Conservation (phyloP, 2,888 invertebrate genomes). For the Drosophila mercatorum region DNA sequence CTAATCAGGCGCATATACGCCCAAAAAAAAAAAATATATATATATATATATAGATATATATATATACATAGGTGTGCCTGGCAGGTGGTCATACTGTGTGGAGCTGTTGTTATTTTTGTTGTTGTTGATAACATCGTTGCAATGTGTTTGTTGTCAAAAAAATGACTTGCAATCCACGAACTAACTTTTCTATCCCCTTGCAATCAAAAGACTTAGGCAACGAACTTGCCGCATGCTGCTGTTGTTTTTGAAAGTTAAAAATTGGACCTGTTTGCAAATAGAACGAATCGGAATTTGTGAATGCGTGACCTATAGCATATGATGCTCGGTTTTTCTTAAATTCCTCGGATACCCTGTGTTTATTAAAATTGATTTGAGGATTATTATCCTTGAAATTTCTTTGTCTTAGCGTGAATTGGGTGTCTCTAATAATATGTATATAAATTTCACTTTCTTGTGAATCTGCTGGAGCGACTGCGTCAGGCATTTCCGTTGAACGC, state of each 20-base stretch:
- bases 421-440: neutral
- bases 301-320: constrained; percentile 1
- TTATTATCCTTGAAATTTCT: neutral
- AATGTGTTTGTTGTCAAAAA: constrained; percentile 78
- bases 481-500: constrained; percentile 58
- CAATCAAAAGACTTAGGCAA: constrained; percentile 76
- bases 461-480: neutral
- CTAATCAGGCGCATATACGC: constrained; percentile 58
- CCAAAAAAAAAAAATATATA: constrained; percentile 24
- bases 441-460: constrained; percentile 1
- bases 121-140: constrained; percentile 75
- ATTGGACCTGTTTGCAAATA: neutral
- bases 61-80: constrained; percentile 61
- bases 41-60: neutral
- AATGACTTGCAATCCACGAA: constrained; percentile 72
- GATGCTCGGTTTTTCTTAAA: neutral
- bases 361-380: neutral
- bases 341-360: neutral
- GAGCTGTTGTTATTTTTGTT: constrained; percentile 35
- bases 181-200: constrained; percentile 59
- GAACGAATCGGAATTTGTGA: neutral
- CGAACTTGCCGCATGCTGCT: constrained; percentile 52
- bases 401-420: neutral
- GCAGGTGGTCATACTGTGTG: constrained; percentile 66
- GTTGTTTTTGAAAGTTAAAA: constrained; percentile 41